Conservation (phyloP, 2,797 vertebrate species). For the Galago senegalensis region DNA sequence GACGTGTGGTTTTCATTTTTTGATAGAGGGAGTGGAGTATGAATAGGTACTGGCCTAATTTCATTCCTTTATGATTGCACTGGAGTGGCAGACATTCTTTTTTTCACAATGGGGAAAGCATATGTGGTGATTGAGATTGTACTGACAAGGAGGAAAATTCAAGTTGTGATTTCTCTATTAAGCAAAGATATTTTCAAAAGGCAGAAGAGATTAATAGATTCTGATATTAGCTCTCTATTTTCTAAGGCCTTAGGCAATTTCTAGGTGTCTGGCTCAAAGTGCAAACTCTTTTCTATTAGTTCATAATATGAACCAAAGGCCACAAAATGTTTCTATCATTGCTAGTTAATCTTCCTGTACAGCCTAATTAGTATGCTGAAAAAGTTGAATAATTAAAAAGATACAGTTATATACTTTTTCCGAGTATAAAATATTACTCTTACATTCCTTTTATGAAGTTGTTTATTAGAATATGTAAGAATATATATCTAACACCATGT, state of each 20-base stretch:
- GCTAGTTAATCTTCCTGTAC: background rate
- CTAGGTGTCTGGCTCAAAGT: background rate
- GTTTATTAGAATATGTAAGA: background rate
- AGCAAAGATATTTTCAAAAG: slow-evolving; percentile 38
- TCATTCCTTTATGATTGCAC: background rate
- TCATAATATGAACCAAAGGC: background rate
- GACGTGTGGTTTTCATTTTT: background rate
- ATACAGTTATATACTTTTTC: background rate
- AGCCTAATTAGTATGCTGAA: background rate
- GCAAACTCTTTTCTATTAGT: background rate
- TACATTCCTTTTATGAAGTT: background rate
- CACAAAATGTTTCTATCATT: background rate
- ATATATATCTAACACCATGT: background rate
- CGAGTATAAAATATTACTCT: background rate
- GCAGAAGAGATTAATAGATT: background rate
- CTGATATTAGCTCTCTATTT: background rate
- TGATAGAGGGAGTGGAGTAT: background rate
- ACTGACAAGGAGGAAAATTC: background rate
- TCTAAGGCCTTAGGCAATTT: background rate
- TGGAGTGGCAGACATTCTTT: slow-evolving; percentile 8
- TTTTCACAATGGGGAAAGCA: background rate
- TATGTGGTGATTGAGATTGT: background rate
- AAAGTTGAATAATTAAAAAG: slow-evolving; percentile 48
- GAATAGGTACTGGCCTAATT: slow-evolving; percentile 7
- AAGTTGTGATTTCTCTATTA: slow-evolving; percentile 48